A percentile compares a stretch with the other conserved stretches of the same genome.
phyloP scores from a whole-genome alignment of 2,797 vertebrate genomes.

The Pseudochaenichthys georgianus region DNA sequence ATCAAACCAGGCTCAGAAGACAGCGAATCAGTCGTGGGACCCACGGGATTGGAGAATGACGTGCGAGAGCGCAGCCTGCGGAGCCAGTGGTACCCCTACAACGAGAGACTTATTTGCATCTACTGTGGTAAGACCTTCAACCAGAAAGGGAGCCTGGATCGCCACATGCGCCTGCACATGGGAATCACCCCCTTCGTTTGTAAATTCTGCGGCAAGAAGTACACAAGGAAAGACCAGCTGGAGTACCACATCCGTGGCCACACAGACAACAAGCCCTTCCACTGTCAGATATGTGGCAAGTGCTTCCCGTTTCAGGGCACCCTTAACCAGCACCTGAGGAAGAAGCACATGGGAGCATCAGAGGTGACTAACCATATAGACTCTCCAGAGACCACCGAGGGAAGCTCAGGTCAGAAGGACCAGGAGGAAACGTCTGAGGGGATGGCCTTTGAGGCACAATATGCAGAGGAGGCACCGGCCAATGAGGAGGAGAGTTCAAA shows the following conservation, averaged over 20 bases:
- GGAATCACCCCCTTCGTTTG: conserved; percentile 99
- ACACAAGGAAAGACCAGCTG: conserved; percentile 98
- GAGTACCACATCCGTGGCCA: conserved; percentile 99
- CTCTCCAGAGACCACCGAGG: conserved; percentile 92
- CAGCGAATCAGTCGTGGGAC: conserved; percentile 80
- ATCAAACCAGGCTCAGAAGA: conserved; percentile 82
- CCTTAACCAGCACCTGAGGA: conserved; percentile 98
- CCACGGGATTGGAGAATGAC: conserved; percentile 88
- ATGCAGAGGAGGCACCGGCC: conserved; percentile 82
- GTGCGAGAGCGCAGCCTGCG: conserved; percentile 91
- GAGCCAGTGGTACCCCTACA: conserved; percentile 97
- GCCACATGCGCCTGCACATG: conserved; percentile 99
- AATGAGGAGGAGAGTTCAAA: conserved; percentile 82
- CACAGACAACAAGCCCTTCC: conserved; percentile 99
- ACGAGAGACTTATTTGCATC: conserved; percentile 96
- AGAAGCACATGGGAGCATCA: conserved; percentile 94
- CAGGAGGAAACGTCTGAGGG: conserved; percentile 89
- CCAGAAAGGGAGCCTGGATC: conserved; percentile 98
- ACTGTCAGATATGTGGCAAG: conserved; percentile 98
- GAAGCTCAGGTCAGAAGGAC: conserved; percentile 88
- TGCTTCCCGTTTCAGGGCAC: conserved; percentile 99
- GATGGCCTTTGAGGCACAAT: conserved; percentile 88
- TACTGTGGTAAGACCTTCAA: conserved; percentile 99
- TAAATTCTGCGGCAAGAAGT: conserved; percentile 99
- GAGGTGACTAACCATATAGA: conserved; percentile 89